Evolutionary conservation across 2,113 vertebrate species (phyloP), one percentile per base, ranked within the genome.

Genomic region (Burhinus oedicnemus): DNA sequence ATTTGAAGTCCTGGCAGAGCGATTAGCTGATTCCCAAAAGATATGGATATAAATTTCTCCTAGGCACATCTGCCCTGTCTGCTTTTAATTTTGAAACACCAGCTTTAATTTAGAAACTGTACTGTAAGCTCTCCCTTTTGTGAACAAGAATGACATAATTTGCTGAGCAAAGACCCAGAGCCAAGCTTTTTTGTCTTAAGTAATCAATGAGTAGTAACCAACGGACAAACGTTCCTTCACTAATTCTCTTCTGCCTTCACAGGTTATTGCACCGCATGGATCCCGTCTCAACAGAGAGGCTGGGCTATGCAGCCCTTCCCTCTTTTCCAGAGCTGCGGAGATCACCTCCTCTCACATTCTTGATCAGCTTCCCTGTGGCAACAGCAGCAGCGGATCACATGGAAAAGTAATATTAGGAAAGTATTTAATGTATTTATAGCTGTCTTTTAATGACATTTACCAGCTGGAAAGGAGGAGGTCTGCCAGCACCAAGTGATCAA

Each of bases 81-180:
- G 98, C 96, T 98, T 98, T 98, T 98, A 98, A 98, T 98, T 98
- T 98, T 94, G 93, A 97, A 97, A 94, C 97, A 98, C 96, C 94
- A 97, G 89, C 97, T 98, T 98, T 97, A 98, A 98, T 98, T 98
- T 98, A 98, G 96, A 52, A 71, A 89, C 90, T 89, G 70, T 97
- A 93, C 91, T 97, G 83, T 97, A 97, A 98, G 95, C 95, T 91
- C 92, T 96, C 83, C 78, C 96, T 97, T 98, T 97, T 97, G 93
- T 97, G 98, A 98, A 97, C 97, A 96, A 95, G 97, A 97, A 98
- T 98, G 97, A 98, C 97, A 98, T 95, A 97, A 97, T 97, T 97
- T 97, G 97, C 97, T 87, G 95, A 98, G 97, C 74, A 30, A 95
- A 91, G 96, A 97, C 96, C 81, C 70, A 89, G 91, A 95, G 98